Conservation (phyloP, 1,140 invertebrate genomes). For the Holcopasites calliopsidis region DNA sequence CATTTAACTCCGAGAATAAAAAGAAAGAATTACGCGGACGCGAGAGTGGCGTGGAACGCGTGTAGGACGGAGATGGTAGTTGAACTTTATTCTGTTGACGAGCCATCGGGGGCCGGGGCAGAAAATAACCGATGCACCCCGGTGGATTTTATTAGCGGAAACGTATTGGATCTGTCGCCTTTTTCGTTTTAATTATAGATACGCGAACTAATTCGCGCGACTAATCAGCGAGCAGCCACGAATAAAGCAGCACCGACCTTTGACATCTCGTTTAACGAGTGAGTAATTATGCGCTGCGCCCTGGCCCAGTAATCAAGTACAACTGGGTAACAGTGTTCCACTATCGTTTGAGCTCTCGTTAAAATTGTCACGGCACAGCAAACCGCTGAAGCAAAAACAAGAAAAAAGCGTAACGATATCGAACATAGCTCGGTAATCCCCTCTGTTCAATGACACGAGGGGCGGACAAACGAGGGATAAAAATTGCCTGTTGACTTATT, state of each 20-base stretch:
- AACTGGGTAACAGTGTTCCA: slow-evolving; percentile 15
- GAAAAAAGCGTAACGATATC: background rate
- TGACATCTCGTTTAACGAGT: slow-evolving; percentile 1
- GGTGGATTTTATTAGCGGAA: too few species aligned
- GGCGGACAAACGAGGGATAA: background rate
- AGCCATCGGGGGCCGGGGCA: too few species aligned
- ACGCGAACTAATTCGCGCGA: too few species aligned
- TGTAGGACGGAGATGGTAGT: too few species aligned
- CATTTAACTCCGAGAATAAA: background rate
- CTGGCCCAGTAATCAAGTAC: slow-evolving; percentile 12
- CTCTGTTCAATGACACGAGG: background rate
- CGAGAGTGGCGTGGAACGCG: background rate
- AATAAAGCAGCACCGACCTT: background rate
- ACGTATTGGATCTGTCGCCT: too few species aligned
- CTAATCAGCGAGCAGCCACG: too few species aligned
- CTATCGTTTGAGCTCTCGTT: slow-evolving; percentile 30
- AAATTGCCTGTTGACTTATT: slow-evolving; percentile 3
- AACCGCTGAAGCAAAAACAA: background rate
- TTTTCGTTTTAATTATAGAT: too few species aligned
- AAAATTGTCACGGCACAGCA: slow-evolving; percentile 13
- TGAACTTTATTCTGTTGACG: too few species aligned
- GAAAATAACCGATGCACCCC: too few species aligned
- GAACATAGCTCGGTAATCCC: background rate
- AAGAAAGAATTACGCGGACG: background rate
- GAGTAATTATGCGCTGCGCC: slow-evolving; percentile 21